Base-by-base conservation (phyloP, 2,113 vertebrate genomes). In the Rhea americana region DNA sequence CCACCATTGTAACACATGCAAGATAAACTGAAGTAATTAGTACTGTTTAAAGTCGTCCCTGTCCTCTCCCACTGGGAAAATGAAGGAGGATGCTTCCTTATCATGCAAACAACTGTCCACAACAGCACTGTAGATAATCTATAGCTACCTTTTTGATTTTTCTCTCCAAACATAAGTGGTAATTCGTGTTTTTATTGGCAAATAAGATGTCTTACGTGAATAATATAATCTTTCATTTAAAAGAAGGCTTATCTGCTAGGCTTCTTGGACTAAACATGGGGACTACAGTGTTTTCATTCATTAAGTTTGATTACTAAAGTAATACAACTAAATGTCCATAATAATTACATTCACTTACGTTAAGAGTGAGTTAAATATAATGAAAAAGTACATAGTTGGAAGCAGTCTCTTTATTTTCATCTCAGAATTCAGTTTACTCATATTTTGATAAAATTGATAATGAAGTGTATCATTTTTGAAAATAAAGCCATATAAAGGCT, bases 1-100 rank as follows among this genome's bases (percentile, higher is more conserved):
- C 89, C 87, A 80, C 85, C 90, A 95, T 82, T 94, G 91, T 87
- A 41, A 92, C 11, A 32, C 96, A 58, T 45, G 91, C 67, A 92
- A 96, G 97, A 97, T 95, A 97, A 97, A 97, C 96, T 95, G 95
- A 82, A 93, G 93, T 96, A 96, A 98, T 98, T 97, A 97, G 97
- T 55, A 71, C 88, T 93, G 87, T 97, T 97, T 97, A 96, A 97
- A 95, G 95, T 91, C 94, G 95, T 96, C 96, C 84, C 90, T 96
- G 82, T 95, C 96, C 91, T 94, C 82, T 93, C 71, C 93, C 95
- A 91, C 84, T 32, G 93, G 93, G 92, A 55, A 74, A 95, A 92
- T 82, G 55, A 68, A 61, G 50, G 30, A 14, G 11, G 73, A 78
- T 55, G 75, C 76, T 85, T 68, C 22, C 76, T 68, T 82, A 87